Base-by-base conservation (phyloP, 2,888 invertebrate species). In the Drosophila leonis region DNA sequence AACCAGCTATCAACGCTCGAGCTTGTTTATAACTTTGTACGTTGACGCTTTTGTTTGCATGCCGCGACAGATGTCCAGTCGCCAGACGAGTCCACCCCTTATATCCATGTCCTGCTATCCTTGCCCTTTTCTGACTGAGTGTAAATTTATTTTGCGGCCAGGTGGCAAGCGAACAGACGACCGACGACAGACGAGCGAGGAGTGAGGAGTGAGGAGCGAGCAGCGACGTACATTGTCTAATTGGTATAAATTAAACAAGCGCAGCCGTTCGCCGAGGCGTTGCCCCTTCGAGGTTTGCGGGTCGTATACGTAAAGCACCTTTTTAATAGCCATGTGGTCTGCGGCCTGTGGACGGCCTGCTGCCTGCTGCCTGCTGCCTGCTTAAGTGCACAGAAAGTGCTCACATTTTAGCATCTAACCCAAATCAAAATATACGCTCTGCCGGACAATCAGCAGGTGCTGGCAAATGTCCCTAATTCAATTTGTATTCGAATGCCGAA, bases 91-190 rank as follows among this genome's bases (percentile, higher is more conserved):
- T 13, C 10, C 12, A 9, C 27, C 8, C 15, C 33, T 6, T n/a
- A 24, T n/a, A 6, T 12, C 10, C 35, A 0, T 8, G 9, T 9
- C 20, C 44, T 31, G 13, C 33, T 39, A 20, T 2, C 18, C 6
- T n/a, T 49, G 61, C 15, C 54, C 55, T 49, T 63, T 63, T 44
- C 24, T 42, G 52, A 46, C 44, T 37, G 18, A 67, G 60, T 60
- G 68, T 35, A 75, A 85, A 71, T 83, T 64, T 46, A 75, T 74
- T 72, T 80, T 76, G 74, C 46, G 55, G 64, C 57, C 75, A 72
- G 70, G 64, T 65, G 75, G 41, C 48, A 41, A 42, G 9, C 12
- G 18, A 12, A n/a, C n/a, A n/a, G 20, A 8, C 13, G 9, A 24
- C n/a, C n/a, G n/a, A n/a, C n/a, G n/a, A 15, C 4, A 5, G 13